phyloP scores from a whole-genome alignment of 2,797 vertebrate genomes.

The Sebastes trivittatus region DNA sequence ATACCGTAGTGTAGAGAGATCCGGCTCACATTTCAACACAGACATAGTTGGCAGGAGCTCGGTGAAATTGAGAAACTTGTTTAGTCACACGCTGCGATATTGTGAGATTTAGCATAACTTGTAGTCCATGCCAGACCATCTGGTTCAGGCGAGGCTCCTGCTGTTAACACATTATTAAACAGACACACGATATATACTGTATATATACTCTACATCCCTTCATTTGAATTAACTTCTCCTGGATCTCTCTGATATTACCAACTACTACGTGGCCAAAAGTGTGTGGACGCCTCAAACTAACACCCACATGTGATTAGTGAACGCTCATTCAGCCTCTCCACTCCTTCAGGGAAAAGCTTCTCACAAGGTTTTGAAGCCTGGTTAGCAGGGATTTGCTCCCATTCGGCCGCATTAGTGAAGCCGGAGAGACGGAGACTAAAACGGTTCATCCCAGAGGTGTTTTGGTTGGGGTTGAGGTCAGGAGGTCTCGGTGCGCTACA shows the following conservation, averaged over 20 bases:
- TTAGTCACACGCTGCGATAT: conserved; percentile 28
- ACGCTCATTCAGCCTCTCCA: not conserved
- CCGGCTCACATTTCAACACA: conserved; percentile 39
- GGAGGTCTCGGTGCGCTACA: too few relatives aligned
- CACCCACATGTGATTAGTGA: not conserved
- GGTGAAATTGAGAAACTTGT: conserved; percentile 43
- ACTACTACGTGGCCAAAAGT: not conserved
- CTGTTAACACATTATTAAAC: conserved; percentile 9
- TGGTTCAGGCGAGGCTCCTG: conserved; percentile 8
- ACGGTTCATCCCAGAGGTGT: too few relatives aligned
- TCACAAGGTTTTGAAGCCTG: not conserved
- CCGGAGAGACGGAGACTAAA: too few relatives aligned
- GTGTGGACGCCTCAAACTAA: not conserved
- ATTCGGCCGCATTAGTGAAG: not conserved
- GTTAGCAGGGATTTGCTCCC: not conserved
- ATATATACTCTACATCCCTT: not conserved
- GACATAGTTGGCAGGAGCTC: conserved; percentile 7
- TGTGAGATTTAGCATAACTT: conserved; percentile 8
- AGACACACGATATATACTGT: not conserved
- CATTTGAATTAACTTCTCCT: not conserved
- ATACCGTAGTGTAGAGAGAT: not conserved
- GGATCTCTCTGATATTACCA: not conserved
- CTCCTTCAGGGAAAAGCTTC: not conserved
- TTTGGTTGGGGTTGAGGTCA: too few relatives aligned
- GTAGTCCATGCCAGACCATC: conserved; percentile 29